A percentile compares a stretch with the other conserved stretches of the same genome.
Evolutionary conservation across 2,888 invertebrate species (phyloP).

Genomic region (Drosophila kambysellisi): DNA sequence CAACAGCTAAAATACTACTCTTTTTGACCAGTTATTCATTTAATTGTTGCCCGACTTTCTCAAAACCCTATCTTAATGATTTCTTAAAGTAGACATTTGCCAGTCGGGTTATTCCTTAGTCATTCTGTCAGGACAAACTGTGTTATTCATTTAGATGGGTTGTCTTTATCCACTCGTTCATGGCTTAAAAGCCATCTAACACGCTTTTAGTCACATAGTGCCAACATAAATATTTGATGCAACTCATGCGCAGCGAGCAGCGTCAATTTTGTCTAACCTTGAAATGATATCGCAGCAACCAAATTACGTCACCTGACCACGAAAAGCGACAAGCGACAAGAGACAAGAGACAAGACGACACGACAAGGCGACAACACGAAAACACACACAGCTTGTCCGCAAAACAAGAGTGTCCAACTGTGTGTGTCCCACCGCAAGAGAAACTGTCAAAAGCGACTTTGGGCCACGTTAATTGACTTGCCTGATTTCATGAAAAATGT

Average conservation of each 20-base stretch:
- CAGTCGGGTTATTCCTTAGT: neutral
- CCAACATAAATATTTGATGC: conserved; percentile 39
- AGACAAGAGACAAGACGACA: neutral
- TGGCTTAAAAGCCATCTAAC: neutral
- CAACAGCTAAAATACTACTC: neutral
- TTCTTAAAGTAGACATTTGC: neutral
- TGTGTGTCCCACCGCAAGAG: conserved; percentile 13
- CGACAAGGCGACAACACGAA: conserved; percentile 10
- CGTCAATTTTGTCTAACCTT: conserved; percentile 55
- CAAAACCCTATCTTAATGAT: neutral
- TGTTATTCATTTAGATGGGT: neutral
- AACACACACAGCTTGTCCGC: conserved; percentile 11
- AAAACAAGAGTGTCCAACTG: conserved; percentile 25
- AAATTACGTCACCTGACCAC: conserved; percentile 64
- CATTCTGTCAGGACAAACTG: neutral
- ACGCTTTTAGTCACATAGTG: neutral
- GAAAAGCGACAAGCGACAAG: conserved; percentile 7
- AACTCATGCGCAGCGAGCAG: conserved; percentile 38
- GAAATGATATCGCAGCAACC: conserved; percentile 41
- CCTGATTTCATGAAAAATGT: conserved; percentile 51
- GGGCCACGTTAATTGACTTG: conserved; percentile 53
- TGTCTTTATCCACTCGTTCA: neutral
- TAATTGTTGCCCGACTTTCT: too few relatives aligned
- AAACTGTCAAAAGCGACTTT: conserved; percentile 65
- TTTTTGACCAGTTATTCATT: neutral